Conservation (phyloP, 2,888 invertebrate genomes). For the Hololepta plana region DNA sequence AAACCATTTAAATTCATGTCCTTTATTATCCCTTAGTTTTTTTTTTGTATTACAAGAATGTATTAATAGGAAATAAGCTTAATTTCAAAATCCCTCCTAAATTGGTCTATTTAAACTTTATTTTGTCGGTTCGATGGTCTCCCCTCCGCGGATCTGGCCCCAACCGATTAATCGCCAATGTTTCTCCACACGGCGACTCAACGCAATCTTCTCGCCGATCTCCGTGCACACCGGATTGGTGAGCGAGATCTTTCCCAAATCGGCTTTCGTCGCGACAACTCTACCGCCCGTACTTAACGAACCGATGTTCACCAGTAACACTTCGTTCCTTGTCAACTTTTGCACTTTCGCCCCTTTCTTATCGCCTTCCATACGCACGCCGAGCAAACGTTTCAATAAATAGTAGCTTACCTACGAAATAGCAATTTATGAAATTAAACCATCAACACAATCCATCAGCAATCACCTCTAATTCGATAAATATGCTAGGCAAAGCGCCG, state of each 20-base stretch:
- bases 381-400: slow-evolving; percentile 82
- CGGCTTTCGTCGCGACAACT: slow-evolving; percentile 85
- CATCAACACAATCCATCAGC: slow-evolving; percentile 1
- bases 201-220: slow-evolving; percentile 96
- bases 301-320: slow-evolving; percentile 93
- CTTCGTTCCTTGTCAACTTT: slow-evolving; percentile 78
- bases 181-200: slow-evolving; percentile 95
- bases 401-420: slow-evolving; percentile 59
- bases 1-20: too few relatives aligned
- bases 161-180: slow-evolving; percentile 99
- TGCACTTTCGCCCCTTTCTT: slow-evolving; percentile 98
- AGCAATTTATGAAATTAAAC: slow-evolving; percentile 6
- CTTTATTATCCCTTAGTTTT: too few relatives aligned
- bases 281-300: slow-evolving; percentile 95
- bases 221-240: slow-evolving; percentile 98
- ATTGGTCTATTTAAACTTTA: too few relatives aligned
- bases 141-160: slow-evolving; percentile 97
- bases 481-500: slow-evolving; percentile 90
- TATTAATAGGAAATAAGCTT: too few relatives aligned
- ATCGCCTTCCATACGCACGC: slow-evolving; percentile 96
- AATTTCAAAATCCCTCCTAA: too few relatives aligned
- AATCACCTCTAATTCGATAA: slow-evolving; percentile 88
- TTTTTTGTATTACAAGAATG: too few relatives aligned
- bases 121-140: slow-evolving; percentile 68
- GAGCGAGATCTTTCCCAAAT: slow-evolving; percentile 92